These are phyloP conservation scores for Pegoplata infirma DNA, from an alignment of 2,888 invertebrate genomes.

Conservation along the genomic window DNA sequence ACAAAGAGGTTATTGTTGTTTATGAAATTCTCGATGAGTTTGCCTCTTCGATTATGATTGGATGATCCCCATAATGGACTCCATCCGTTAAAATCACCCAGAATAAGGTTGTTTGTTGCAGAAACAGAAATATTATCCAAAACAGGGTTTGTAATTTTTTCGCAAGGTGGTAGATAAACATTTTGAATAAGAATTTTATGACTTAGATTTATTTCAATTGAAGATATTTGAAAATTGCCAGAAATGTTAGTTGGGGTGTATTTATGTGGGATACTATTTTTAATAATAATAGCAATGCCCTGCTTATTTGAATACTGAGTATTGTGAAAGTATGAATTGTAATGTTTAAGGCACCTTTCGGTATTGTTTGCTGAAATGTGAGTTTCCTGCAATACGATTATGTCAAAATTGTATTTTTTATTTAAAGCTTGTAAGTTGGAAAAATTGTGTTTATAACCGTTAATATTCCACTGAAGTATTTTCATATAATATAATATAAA, in stretches of 20 bases:
- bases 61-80: too few species aligned
- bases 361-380: background rate
- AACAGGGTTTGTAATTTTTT: background rate
- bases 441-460: background rate
- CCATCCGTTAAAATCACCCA: background rate
- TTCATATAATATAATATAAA: background rate
- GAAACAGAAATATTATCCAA: background rate
- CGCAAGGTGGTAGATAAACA: constrained; percentile 12
- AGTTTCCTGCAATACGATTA: constrained; percentile 4
- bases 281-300: background rate
- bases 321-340: background rate
- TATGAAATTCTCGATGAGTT: too few species aligned
- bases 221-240: background rate
- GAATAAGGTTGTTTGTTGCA: background rate
- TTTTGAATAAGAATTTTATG: background rate
- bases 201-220: background rate
- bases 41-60: too few species aligned
- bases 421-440: background rate
- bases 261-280: background rate
- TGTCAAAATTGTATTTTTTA: background rate
- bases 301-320: background rate
- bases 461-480: constrained; percentile 6
- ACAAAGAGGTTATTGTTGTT: too few species aligned
- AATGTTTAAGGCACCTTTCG: background rate
- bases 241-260: background rate